Evolutionary conservation across 1,140 invertebrate species (phyloP).

Genomic region (Magallana gigas): DNA sequence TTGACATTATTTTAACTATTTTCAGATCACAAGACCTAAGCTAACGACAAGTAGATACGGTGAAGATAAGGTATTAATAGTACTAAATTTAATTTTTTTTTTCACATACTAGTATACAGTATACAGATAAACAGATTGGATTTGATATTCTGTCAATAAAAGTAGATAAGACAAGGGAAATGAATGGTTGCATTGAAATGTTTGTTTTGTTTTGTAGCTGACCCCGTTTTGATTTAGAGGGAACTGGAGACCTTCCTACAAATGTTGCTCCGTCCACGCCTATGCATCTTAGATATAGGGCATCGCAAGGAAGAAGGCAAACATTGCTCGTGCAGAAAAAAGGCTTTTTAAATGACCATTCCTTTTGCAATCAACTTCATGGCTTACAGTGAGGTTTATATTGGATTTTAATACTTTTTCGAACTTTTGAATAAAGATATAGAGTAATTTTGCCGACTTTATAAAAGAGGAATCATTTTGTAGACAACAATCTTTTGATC

Average conservation of each 20-base stretch:
- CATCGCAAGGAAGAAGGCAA: too few relatives aligned
- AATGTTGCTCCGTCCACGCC: neutral
- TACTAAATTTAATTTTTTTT: neutral
- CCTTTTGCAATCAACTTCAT: too few relatives aligned
- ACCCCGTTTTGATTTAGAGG: neutral
- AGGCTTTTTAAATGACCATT: too few relatives aligned
- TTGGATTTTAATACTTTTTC: too few relatives aligned
- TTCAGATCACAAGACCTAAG: conserved; percentile 6
- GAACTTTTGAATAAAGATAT: too few relatives aligned
- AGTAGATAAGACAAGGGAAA: neutral
- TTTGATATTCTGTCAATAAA: neutral
- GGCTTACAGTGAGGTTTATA: too few relatives aligned
- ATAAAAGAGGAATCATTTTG: too few relatives aligned
- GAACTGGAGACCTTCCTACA: neutral
- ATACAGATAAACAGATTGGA: neutral
- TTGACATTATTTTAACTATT: neutral
- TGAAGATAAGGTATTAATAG: neutral
- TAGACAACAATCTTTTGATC: too few relatives aligned
- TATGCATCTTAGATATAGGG: neutral
- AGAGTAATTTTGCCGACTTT: too few relatives aligned
- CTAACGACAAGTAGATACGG: neutral
- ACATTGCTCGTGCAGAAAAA: too few relatives aligned
- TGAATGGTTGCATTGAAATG: neutral
- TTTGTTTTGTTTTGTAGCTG: neutral
- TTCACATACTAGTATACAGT: too few relatives aligned